phyloP scores from a whole-genome alignment of 2,113 vertebrate species.

The Salminus brasiliensis region DNA sequence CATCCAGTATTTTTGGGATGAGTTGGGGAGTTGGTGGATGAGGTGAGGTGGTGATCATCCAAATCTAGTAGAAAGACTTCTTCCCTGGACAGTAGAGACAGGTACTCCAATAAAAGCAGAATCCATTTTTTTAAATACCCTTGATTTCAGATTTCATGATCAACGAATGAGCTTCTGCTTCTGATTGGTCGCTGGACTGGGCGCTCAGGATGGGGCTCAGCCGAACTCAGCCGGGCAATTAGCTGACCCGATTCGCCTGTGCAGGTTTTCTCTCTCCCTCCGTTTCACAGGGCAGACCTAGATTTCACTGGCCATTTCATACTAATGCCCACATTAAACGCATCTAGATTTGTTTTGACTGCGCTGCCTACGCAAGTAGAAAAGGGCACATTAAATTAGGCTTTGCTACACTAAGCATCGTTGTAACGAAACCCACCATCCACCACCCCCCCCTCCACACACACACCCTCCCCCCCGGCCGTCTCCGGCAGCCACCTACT shows the following conservation, averaged over 20 bases:
- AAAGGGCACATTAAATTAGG: slow-evolving; percentile 54
- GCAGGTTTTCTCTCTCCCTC: slow-evolving; percentile 41
- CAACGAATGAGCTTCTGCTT: too few relatives aligned
- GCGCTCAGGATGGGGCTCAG: slow-evolving; percentile 36
- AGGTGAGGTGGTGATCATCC: too few relatives aligned
- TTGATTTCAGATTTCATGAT: too few relatives aligned
- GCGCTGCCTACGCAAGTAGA: slow-evolving; percentile 40
- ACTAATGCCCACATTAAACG: slow-evolving; percentile 48
- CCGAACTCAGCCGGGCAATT: slow-evolving; percentile 56
- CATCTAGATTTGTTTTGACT: slow-evolving; percentile 56
- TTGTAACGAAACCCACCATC: slow-evolving; percentile 34
- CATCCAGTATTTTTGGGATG: too few relatives aligned
- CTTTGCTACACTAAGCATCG: slow-evolving; percentile 41
- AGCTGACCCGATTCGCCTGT: neutral
- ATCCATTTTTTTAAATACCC: too few relatives aligned
- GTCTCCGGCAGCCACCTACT: slow-evolving; percentile 36
- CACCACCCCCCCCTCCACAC: too few relatives aligned
- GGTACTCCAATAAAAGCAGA: too few relatives aligned
- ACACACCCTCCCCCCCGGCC: slow-evolving; percentile 14
- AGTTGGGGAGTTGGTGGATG: too few relatives aligned
- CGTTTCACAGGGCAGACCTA: slow-evolving; percentile 39
- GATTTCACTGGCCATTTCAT: slow-evolving; percentile 55
- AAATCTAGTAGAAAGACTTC: too few relatives aligned
- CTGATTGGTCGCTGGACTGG: slow-evolving; percentile 35
- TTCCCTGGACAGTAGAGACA: too few relatives aligned